Evolutionary conservation across 2,888 invertebrate species (phyloP).

Genomic region (Synanthedon andrenaeformis): DNA sequence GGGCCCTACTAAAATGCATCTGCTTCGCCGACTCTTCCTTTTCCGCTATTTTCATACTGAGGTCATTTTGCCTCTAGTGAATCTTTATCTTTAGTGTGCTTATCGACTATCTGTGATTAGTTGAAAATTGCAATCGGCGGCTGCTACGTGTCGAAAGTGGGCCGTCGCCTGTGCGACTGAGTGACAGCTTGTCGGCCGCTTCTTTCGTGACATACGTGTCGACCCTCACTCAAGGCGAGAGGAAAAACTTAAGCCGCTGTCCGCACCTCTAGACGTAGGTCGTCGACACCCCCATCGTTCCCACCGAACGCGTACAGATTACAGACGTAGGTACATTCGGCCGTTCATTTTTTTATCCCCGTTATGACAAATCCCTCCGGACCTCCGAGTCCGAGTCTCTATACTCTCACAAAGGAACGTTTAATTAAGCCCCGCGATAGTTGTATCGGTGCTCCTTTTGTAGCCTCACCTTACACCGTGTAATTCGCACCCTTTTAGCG

Average conservation of each 20-base stretch:
- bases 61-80: too few relatives aligned
- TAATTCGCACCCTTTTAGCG: not conserved
- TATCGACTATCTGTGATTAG: too few relatives aligned
- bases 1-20: constrained; percentile 35
- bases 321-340: not conserved
- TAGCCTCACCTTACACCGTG: constrained; percentile 6
- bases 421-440: constrained; percentile 37
- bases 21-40: constrained; percentile 12
- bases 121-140: too few relatives aligned
- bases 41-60: too few relatives aligned
- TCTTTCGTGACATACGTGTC: constrained; percentile 8
- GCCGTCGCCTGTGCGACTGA: not conserved
- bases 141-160: not conserved
- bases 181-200: not conserved
- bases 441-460: constrained; percentile 26
- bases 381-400: constrained; percentile 1
- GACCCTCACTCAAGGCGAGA: not conserved
- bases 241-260: constrained; percentile 8
- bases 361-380: not conserved
- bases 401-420: constrained; percentile 6
- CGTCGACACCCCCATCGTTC: constrained; percentile 1
- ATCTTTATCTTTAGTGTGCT: too few relatives aligned
- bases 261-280: constrained; percentile 6
- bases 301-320: not conserved
- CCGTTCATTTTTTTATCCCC: not conserved